Conservation (phyloP, 1,140 invertebrate species). For the Euglossa dilemma region DNA sequence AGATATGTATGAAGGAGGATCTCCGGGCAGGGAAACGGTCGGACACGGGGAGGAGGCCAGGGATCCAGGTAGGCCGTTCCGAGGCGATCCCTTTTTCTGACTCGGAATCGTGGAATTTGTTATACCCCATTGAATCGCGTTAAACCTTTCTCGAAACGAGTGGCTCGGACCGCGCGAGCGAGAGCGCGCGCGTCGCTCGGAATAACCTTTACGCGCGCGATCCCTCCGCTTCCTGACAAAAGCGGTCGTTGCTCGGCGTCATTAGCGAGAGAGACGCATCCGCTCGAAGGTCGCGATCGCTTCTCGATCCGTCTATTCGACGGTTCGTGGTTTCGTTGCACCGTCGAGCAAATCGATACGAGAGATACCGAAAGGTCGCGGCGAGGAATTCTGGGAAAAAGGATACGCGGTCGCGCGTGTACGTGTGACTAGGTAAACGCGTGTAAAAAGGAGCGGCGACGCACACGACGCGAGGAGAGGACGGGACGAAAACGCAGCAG, state of each 20-base stretch:
- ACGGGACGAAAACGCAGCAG: slow-evolving; percentile 1
- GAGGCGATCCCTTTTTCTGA: slow-evolving; percentile 36
- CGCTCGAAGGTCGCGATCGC: neutral
- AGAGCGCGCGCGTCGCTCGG: neutral
- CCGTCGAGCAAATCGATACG: slow-evolving; percentile 21
- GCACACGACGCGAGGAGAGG: neutral
- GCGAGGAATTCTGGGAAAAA: neutral
- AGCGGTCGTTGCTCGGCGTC: slow-evolving; percentile 9
- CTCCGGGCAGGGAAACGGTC: slow-evolving; percentile 26
- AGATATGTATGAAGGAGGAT: slow-evolving; percentile 50
- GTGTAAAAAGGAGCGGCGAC: neutral
- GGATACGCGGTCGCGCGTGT: neutral
- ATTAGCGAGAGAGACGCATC: slow-evolving; percentile 16
- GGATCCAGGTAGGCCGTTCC: slow-evolving; percentile 45
- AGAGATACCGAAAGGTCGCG: neutral
- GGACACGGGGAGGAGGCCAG: slow-evolving; percentile 11
- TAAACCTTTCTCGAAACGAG: slow-evolving; percentile 40
- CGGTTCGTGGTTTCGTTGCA: neutral
- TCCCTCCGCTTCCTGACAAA: neutral
- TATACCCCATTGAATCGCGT: slow-evolving; percentile 55
- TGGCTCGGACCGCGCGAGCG: neutral
- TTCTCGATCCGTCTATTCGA: neutral
- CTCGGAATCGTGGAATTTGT: slow-evolving; percentile 54
- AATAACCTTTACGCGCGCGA: neutral
- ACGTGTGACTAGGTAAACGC: neutral